These are phyloP conservation scores for Proterorhinus semilunaris DNA, from an alignment of 2,113 vertebrate genomes.

Conservation along the genomic window DNA sequence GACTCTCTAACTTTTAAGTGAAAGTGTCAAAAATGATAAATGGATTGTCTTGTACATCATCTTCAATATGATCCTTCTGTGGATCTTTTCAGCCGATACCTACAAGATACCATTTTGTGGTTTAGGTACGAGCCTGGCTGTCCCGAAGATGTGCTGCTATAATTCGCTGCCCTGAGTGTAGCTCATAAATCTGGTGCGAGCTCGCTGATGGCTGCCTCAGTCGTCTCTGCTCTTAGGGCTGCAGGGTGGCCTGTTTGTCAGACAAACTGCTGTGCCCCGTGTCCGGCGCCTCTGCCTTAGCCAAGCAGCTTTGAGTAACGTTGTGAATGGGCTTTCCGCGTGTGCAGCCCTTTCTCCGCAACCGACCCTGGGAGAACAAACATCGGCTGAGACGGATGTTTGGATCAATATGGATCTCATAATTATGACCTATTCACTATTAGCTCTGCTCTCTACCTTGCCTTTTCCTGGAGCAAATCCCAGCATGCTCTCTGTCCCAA, in stretches of 20 bases:
- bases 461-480: constrained; percentile 14
- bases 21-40: not conserved
- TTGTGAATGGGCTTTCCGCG: not conserved
- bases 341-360: not conserved
- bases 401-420: not conserved
- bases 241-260: constrained; percentile 8
- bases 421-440: constrained; percentile 7
- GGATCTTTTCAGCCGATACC: not conserved
- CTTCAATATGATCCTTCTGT: not conserved
- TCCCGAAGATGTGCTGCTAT: constrained; percentile 2
- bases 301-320: not conserved
- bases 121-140: not conserved
- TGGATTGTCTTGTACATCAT: not conserved
- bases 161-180: constrained; percentile 5
- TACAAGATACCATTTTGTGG: constrained; percentile 2
- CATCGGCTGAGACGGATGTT: not conserved
- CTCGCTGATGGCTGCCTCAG: not conserved
- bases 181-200: constrained; percentile 4
- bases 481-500: constrained; percentile 21
- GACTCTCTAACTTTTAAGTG: too few relatives aligned
- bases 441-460: not conserved
- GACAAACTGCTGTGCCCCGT: constrained; percentile 16
- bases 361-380: not conserved
- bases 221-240: not conserved
- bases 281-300: constrained; percentile 9